Evolutionary conservation across 2,888 invertebrate species (phyloP).

Genomic region (Metallyticus violacea): DNA sequence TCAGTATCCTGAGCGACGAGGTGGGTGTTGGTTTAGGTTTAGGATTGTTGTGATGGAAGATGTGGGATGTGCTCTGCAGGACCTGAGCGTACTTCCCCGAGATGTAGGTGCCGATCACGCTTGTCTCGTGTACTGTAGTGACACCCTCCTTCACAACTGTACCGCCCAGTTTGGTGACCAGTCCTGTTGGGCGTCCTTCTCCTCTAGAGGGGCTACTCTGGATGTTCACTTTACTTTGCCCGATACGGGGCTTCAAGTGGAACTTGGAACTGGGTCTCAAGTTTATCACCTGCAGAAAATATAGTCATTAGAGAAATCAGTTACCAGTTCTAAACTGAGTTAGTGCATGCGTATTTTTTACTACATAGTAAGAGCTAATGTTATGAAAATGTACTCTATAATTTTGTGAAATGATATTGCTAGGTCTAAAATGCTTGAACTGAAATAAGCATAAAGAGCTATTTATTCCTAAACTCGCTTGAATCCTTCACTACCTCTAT

Average conservation of each 20-base stretch:
- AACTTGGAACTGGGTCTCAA: conserved; percentile 66
- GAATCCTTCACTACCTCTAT: too few relatives aligned
- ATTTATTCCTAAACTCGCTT: too few relatives aligned
- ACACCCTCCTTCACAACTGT: conserved; percentile 78
- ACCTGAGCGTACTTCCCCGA: conserved; percentile 87
- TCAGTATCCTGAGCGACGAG: conserved; percentile 59
- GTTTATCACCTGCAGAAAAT: conserved; percentile 64
- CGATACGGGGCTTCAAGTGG: conserved; percentile 47
- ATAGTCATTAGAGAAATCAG: too few relatives aligned
- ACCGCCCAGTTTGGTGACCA: conserved; percentile 81
- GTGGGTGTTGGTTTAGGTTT: conserved; percentile 59
- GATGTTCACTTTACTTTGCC: conserved; percentile 43
- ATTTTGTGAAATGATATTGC: too few relatives aligned
- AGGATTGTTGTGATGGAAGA: conserved; percentile 45
- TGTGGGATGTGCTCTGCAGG: conserved; percentile 75
- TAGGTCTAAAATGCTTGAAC: too few relatives aligned
- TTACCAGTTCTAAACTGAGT: too few relatives aligned
- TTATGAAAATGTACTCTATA: too few relatives aligned
- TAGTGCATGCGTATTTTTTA: too few relatives aligned
- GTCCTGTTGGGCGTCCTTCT: conserved; percentile 71
- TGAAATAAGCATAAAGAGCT: too few relatives aligned
- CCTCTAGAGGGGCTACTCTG: conserved; percentile 36
- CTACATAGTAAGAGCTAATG: too few relatives aligned
- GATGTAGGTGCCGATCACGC: conserved; percentile 85
- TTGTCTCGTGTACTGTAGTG: conserved; percentile 83